Evolutionary conservation across 2,888 invertebrate species (phyloP).

Genomic region (Cephus rjabovi): DNA sequence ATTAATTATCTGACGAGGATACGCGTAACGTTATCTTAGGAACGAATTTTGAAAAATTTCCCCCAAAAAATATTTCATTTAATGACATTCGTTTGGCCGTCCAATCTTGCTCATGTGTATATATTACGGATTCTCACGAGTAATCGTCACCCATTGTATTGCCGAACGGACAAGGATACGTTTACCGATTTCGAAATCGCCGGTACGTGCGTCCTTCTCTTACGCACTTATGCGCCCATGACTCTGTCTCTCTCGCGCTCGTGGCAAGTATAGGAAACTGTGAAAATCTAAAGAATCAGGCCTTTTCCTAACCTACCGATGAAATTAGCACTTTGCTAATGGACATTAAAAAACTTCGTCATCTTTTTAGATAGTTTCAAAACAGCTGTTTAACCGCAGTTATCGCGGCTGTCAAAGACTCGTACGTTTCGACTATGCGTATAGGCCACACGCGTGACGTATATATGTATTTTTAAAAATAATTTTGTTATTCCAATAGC

Average conservation of each 20-base stretch:
- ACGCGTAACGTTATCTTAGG: too few species aligned
- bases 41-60: too few species aligned
- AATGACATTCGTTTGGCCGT: too few species aligned
- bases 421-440: background rate
- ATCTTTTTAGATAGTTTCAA: background rate
- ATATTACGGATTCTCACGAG: too few species aligned
- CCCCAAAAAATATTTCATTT: too few species aligned
- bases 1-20: too few species aligned
- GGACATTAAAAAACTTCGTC: background rate
- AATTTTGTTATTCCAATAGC: background rate
- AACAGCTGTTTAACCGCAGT: background rate
- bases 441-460: too few species aligned
- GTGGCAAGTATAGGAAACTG: background rate
- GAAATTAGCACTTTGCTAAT: background rate
- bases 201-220: background rate
- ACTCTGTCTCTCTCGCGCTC: background rate
- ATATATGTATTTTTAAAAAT: background rate
- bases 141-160: too few species aligned
- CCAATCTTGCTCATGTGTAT: too few species aligned
- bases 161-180: too few species aligned
- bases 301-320: background rate
- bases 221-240: background rate
- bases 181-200: too few species aligned
- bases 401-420: background rate
- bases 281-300: background rate